Conservation (phyloP, 2,888 invertebrate genomes). For the Barypeithes pellucidus region DNA sequence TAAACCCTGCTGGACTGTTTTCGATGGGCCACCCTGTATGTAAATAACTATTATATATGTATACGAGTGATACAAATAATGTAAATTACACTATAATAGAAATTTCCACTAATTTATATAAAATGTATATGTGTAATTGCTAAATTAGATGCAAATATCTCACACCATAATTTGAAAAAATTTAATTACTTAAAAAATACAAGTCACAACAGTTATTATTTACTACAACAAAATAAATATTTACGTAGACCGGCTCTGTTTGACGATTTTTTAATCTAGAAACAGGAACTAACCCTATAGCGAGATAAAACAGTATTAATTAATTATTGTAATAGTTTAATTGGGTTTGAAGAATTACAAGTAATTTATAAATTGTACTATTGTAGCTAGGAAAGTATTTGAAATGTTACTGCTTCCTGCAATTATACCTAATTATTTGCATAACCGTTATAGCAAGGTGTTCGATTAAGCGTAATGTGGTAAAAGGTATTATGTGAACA, state of each 20-base stretch:
- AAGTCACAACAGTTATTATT: too few species aligned
- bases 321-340: neutral
- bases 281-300: conserved; percentile 1
- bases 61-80: too few species aligned
- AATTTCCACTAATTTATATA: too few species aligned
- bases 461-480: neutral
- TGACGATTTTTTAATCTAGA: neutral
- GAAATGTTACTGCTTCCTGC: neutral
- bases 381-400: neutral
- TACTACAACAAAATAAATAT: too few species aligned
- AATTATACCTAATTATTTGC: neutral
- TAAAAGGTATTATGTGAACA: neutral
- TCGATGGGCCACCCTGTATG: too few species aligned
- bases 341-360: neutral
- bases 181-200: too few species aligned
- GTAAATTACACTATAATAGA: too few species aligned
- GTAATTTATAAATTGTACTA: neutral
- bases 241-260: neutral
- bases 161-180: too few species aligned
- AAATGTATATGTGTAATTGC: too few species aligned
- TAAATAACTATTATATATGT: too few species aligned
- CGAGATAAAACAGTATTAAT: neutral
- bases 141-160: too few species aligned
- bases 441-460: neutral
- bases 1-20: too few species aligned